These are phyloP conservation scores for Enteromius unitaeniatus DNA, from an alignment of 2,797 vertebrate genomes.

Conservation along the genomic window DNA sequence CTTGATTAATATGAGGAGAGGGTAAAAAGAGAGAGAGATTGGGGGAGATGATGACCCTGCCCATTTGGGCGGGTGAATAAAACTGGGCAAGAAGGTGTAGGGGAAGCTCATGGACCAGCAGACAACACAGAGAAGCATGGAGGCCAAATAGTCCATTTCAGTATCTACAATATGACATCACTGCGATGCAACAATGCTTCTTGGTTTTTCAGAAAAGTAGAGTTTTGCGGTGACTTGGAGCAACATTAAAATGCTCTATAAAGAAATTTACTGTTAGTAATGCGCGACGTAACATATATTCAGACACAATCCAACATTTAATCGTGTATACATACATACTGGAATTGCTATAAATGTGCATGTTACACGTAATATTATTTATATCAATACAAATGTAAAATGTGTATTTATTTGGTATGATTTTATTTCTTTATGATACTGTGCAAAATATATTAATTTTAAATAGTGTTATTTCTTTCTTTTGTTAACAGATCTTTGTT, in stretches of 20 bases:
- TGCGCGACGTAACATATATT: neutral
- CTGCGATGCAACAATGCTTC: neutral
- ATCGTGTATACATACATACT: neutral
- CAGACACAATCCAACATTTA: neutral
- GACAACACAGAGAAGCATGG: neutral
- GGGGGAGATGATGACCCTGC: constrained; percentile 22
- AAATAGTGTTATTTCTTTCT: neutral
- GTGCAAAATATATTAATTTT: neutral
- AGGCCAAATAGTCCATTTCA: constrained; percentile 4
- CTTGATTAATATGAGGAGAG: constrained; percentile 71
- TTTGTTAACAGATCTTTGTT: constrained; percentile 18
- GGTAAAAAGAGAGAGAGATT: constrained; percentile 16
- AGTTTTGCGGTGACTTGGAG: neutral
- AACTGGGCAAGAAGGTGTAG: neutral
- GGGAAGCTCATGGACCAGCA: neutral
- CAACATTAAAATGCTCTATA: neutral
- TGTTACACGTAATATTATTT: neutral
- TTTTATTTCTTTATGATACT: neutral
- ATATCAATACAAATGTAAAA: neutral
- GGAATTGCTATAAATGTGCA: neutral
- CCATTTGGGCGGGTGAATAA: constrained; percentile 5
- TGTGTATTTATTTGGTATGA: neutral
- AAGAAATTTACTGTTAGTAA: neutral
- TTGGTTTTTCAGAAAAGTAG: neutral
- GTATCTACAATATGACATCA: neutral